phyloP scores from a whole-genome alignment of 23 tunicate species.

The Clavelina lepadiformis region DNA sequence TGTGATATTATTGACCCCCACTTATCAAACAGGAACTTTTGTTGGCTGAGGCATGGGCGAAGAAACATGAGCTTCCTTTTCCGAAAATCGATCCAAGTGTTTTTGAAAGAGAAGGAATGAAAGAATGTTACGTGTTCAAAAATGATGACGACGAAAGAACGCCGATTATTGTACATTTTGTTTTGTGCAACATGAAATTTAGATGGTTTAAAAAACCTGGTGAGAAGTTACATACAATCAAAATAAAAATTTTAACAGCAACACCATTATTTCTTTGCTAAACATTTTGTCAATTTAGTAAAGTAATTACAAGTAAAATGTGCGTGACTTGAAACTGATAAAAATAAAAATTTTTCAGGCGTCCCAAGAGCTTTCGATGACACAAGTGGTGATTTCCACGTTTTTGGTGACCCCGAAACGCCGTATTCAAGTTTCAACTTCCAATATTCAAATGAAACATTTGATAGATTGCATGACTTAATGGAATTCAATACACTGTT shows the following conservation, averaged over 20 bases:
- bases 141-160: constrained; percentile 60
- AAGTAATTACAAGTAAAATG: background rate
- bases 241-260: background rate
- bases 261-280: background rate
- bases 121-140: constrained; percentile 75
- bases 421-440: constrained; percentile 85
- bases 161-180: constrained; percentile 70
- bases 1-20: too few relatives aligned
- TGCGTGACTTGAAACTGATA: background rate
- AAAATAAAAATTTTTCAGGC: constrained; percentile 29
- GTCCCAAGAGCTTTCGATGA: constrained; percentile 48
- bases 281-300: background rate
- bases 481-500: constrained; percentile 78
- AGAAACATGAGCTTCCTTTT: constrained; percentile 49
- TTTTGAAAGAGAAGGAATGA: constrained; percentile 59
- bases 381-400: constrained; percentile 48
- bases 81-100: constrained; percentile 70
- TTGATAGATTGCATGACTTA: constrained; percentile 67
- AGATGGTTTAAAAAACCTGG: constrained; percentile 53
- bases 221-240: background rate
- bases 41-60: constrained; percentile 85
- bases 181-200: constrained; percentile 52
- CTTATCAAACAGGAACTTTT: constrained; percentile 66
- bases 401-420: constrained; percentile 50
- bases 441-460: constrained; percentile 68